Conservation (phyloP, 2,888 invertebrate species). For the Ichneumoninae sp. region DNA sequence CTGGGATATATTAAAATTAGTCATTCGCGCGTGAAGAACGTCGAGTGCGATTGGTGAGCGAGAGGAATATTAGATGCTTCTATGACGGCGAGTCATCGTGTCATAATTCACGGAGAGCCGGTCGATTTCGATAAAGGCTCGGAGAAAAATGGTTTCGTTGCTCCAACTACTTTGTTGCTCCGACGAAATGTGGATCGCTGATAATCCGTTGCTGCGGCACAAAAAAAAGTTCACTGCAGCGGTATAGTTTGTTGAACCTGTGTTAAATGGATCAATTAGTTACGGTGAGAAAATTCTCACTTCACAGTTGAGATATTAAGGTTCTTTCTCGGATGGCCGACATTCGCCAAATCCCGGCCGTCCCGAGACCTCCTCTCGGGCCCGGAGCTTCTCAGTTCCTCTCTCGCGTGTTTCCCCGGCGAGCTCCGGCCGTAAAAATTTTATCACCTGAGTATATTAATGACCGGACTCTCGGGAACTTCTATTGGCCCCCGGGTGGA, state of each 20-base stretch:
- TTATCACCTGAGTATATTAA: slow-evolving; percentile 52
- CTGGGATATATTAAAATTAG: slow-evolving; percentile 40
- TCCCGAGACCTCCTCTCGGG: neutral
- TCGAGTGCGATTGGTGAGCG: slow-evolving; percentile 19
- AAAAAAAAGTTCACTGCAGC: neutral
- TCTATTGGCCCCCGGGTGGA: slow-evolving; percentile 17
- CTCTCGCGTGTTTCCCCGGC: neutral
- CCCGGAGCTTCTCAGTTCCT: neutral
- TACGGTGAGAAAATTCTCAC: neutral
- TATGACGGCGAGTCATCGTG: slow-evolving; percentile 4
- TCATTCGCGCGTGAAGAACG: slow-evolving; percentile 37
- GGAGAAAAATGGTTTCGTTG: neutral
- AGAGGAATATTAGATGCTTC: slow-evolving; percentile 28
- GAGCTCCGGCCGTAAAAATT: slow-evolving; percentile 40
- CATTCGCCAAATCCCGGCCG: neutral
- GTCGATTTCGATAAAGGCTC: slow-evolving; percentile 1
- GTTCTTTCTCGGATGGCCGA: no score
- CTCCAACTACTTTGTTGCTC: neutral
- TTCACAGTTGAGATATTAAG: neutral
- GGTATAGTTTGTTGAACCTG: neutral
- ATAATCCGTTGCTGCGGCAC: neutral
- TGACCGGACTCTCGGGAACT: slow-evolving; percentile 16
- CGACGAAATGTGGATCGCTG: neutral
- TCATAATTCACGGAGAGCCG: slow-evolving; percentile 11
- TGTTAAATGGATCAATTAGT: neutral